Percentiles rank a stretch among this genome's conserved stretches.
phyloP scores from a whole-genome alignment of 2,888 invertebrate species.

The Cataglyphis rosenhaueri region DNA sequence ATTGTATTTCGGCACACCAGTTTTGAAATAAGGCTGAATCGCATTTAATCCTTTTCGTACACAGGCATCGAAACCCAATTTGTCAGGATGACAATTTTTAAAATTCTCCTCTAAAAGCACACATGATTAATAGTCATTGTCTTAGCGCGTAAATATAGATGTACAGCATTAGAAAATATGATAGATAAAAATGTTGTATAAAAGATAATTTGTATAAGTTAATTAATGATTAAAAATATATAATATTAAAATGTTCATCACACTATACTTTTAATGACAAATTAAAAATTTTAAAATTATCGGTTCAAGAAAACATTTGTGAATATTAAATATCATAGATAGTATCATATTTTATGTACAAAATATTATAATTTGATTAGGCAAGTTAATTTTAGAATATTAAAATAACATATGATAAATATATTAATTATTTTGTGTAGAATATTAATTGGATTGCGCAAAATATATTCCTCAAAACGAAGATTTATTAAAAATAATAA shows the following conservation, averaged over 20 bases:
- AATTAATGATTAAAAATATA: not conserved
- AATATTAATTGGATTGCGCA: no score
- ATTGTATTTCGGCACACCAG: slow-evolving; percentile 90
- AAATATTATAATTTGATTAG: no score
- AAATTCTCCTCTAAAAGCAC: slow-evolving; percentile 85
- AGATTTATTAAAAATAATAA: not conserved
- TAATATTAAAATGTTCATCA: not conserved
- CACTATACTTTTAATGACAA: no score
- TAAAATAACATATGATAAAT: no score
- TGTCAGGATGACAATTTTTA: slow-evolving; percentile 88
- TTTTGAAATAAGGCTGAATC: slow-evolving; percentile 90
- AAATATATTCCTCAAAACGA: not conserved
- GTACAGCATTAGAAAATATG: not conserved
- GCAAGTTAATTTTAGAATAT: no score
- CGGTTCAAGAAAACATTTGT: no score
- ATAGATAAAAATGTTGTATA: not conserved
- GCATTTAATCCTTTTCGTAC: slow-evolving; percentile 91
- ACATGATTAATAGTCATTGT: not conserved
- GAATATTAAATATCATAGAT: no score
- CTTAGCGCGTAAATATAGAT: not conserved
- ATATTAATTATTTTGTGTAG: no score
- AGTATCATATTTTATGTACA: no score
- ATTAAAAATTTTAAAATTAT: no score
- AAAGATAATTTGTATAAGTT: not conserved
- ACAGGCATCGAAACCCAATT: slow-evolving; percentile 90